phyloP scores from a whole-genome alignment of 1,140 invertebrate genomes.

The Hylyphantes graminicola region DNA sequence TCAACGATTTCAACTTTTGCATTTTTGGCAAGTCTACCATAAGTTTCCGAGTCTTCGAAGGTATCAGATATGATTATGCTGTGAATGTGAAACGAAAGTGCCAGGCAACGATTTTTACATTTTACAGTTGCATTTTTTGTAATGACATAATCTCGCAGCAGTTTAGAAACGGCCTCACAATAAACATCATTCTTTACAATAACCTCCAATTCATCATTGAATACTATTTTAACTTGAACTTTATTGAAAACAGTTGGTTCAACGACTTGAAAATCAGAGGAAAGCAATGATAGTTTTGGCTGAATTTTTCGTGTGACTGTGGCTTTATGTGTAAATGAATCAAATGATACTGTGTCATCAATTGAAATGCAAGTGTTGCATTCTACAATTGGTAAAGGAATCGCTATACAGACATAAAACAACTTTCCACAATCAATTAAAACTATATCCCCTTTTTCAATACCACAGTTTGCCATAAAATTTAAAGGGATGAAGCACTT shows the following conservation, averaged over 20 bases:
- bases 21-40: not conserved
- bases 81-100: constrained; percentile 14
- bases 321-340: not conserved
- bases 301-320: not conserved
- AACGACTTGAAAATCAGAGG: not conserved
- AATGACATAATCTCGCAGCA: constrained; percentile 2
- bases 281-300: not conserved
- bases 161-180: not conserved
- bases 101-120: not conserved
- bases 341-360: constrained; percentile 17
- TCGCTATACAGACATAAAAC: constrained; percentile 4
- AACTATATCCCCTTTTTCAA: constrained; percentile 8
- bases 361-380: not conserved
- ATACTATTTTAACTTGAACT: constrained; percentile 2
- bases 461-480: not conserved
- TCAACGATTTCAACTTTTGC: constrained; percentile 19
- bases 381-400: not conserved
- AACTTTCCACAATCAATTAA: not conserved
- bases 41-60: not conserved
- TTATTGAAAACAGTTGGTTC: constrained; percentile 2
- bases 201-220: not conserved
- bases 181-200: not conserved
- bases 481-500: constrained; percentile 16
- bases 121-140: constrained; percentile 17
- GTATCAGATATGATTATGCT: constrained; percentile 12